Conservation (phyloP, 2,797 vertebrate genomes). For the Diceros bicornis region DNA sequence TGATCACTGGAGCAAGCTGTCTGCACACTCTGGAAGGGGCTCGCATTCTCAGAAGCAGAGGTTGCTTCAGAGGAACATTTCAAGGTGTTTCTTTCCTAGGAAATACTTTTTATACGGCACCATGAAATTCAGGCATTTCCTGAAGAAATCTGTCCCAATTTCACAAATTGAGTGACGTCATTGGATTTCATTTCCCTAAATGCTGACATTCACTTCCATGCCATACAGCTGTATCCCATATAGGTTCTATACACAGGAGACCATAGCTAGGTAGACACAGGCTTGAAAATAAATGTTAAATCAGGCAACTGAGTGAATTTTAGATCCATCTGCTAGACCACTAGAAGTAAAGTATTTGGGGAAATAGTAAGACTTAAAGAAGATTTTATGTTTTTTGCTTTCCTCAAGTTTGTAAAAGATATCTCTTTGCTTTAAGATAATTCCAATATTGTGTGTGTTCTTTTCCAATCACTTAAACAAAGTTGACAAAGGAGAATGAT, state of each 20-base stretch:
- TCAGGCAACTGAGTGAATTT: neutral
- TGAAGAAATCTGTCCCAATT: neutral
- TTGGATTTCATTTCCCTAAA: neutral
- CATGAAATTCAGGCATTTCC: neutral
- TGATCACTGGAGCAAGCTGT: neutral
- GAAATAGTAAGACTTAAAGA: neutral
- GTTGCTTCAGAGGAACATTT: neutral
- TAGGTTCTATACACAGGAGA: neutral
- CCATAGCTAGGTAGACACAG: neutral
- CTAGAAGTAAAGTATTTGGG: neutral
- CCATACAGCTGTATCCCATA: neutral
- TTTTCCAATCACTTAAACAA: constrained; percentile 43
- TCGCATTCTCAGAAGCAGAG: neutral
- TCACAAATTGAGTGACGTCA: neutral
- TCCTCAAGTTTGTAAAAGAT: neutral
- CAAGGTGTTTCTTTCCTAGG: neutral
- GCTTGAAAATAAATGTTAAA: neutral
- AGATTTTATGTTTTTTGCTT: neutral
- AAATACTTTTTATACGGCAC: neutral
- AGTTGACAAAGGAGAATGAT: neutral
- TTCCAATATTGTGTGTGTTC: neutral
- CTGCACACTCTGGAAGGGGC: neutral
- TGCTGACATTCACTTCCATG: neutral
- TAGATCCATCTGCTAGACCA: neutral
- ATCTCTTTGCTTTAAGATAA: neutral